Conservation (phyloP, 2,113 vertebrate genomes). For the Anguilla japonica region DNA sequence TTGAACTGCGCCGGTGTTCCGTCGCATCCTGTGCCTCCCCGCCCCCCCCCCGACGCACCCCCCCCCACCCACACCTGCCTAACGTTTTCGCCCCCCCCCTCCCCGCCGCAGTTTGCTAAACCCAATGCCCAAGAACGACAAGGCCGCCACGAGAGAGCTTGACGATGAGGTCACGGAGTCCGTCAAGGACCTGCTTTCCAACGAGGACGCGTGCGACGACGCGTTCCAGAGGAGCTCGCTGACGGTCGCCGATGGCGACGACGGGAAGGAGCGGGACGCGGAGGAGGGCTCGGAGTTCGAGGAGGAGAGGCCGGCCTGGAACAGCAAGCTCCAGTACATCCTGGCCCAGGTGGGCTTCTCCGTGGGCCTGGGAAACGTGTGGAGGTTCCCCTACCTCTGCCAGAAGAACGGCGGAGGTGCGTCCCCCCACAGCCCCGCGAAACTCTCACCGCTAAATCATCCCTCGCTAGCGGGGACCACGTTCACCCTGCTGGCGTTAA, state of each 20-base stretch:
- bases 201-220: constrained; percentile 88
- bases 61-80: constrained; percentile 14
- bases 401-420: constrained; percentile 99
- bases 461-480: too few species aligned
- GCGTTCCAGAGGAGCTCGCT: constrained; percentile 91
- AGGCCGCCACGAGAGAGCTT: constrained; percentile 89
- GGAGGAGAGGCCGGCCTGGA: constrained; percentile 92
- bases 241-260: constrained; percentile 75
- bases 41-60: background rate
- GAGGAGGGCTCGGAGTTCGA: constrained; percentile 79
- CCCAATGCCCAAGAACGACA: constrained; percentile 98
- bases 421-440: constrained; percentile 40
- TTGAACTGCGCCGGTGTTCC: background rate
- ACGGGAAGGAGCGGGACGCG: constrained; percentile 76
- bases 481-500: too few species aligned
- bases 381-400: constrained; percentile 96
- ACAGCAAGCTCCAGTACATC: constrained; percentile 95
- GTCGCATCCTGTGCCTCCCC: background rate
- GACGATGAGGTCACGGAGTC: constrained; percentile 95
- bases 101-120: constrained; percentile 51
- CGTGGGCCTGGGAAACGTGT: constrained; percentile 95
- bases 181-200: constrained; percentile 92
- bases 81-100: background rate
- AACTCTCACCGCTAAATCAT: background rate
- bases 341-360: constrained; percentile 98